A percentile compares a stretch with the other conserved stretches of the same genome.
phyloP scores from a whole-genome alignment of 2,888 invertebrate genomes.

The Athalia cordata region DNA sequence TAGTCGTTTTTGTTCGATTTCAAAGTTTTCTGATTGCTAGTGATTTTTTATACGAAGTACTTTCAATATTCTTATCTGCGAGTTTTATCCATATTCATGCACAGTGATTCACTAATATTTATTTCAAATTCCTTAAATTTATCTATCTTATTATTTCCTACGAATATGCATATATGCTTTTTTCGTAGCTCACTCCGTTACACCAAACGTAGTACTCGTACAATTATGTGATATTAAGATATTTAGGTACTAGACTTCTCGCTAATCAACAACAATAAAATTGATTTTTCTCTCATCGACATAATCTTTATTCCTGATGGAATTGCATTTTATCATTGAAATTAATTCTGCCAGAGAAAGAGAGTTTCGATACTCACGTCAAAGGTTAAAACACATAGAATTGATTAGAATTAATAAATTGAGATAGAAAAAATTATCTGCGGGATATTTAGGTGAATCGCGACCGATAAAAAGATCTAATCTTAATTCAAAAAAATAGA shows the following conservation, averaged over 20 bases:
- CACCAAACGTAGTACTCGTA: neutral
- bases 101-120: neutral
- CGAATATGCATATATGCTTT: neutral
- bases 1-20: neutral
- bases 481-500: no score
- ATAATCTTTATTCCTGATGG: constrained; percentile 59
- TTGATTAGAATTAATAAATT: neutral
- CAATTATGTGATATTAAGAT: constrained; percentile 58
- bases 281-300: constrained; percentile 56
- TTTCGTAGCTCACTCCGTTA: neutral
- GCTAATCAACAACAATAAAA: constrained; percentile 55
- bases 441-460: no score
- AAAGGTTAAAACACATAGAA: neutral
- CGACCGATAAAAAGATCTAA: no score
- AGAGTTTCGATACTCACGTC: neutral
- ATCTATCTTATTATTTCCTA: neutral
- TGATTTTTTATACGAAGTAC: neutral
- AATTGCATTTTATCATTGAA: neutral
- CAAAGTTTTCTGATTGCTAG: neutral
- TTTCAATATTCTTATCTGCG: neutral
- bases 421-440: no score
- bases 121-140: constrained; percentile 7
- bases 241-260: constrained; percentile 50
- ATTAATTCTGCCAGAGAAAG: neutral
- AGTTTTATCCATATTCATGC: neutral